phyloP scores from a whole-genome alignment of 2,888 invertebrate species.

The Leuctra nigra region DNA sequence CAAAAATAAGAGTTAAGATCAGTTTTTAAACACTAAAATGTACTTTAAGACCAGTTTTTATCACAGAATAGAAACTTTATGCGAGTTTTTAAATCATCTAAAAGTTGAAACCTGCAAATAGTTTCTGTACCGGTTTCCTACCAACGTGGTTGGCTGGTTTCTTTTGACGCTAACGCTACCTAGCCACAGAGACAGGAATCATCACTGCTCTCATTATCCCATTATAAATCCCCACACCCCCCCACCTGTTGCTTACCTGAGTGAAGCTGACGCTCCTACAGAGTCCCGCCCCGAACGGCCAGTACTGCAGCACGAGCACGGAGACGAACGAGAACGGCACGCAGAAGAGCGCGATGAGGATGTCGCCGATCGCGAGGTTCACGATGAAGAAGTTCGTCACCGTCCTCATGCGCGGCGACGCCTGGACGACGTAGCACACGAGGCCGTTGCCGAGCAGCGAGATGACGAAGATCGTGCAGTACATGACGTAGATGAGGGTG shows the following conservation, averaged over 20 bases:
- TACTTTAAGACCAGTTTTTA: no score
- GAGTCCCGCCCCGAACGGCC: constrained; percentile 80
- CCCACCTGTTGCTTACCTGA: constrained; percentile 52
- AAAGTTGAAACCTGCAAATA: no score
- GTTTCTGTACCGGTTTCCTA: no score
- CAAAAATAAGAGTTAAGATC: no score
- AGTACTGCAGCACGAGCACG: constrained; percentile 69
- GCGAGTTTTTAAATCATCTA: no score
- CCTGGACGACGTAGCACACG: constrained; percentile 81
- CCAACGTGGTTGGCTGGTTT: no score
- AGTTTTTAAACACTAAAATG: no score
- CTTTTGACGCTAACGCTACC: no score
- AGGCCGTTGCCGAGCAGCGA: constrained; percentile 58
- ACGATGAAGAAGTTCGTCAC: constrained; percentile 91
- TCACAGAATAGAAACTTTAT: no score
- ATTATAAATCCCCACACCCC: no score
- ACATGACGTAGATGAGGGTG: constrained; percentile 61
- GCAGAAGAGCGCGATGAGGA: constrained; percentile 84
- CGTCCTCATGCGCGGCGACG: constrained; percentile 79
- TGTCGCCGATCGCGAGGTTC: constrained; percentile 82
- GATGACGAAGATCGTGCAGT: constrained; percentile 61
- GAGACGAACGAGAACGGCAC: constrained; percentile 86
- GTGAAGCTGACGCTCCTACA: constrained; percentile 79
- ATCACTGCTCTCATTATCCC: no score
- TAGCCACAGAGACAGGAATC: no score